Percentiles rank a stretch among this genome's conserved stretches.
phyloP scores from a whole-genome alignment of 2,113 vertebrate genomes.

The Lates calcarifer region DNA sequence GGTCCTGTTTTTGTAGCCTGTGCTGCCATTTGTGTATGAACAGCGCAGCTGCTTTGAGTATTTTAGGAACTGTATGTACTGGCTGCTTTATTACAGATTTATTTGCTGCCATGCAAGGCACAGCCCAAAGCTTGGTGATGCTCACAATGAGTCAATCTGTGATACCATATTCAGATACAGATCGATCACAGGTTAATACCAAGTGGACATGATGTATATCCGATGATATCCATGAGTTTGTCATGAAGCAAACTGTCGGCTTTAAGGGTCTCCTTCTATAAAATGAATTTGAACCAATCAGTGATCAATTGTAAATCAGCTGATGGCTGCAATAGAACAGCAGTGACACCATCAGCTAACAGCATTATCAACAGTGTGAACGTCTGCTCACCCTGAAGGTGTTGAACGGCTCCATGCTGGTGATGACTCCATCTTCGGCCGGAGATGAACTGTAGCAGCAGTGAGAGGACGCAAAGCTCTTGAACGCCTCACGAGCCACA shows the following conservation, averaged over 20 bases:
- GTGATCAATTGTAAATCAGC: background rate
- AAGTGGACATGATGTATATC: background rate
- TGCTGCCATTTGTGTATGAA: no score
- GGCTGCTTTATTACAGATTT: background rate
- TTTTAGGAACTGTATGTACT: no score
- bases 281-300: background rate
- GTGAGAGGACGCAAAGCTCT: constrained; percentile 37
- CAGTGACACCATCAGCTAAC: background rate
- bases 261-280: no score
- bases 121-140: no score
- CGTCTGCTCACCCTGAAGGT: constrained; percentile 77
- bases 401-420: constrained; percentile 74
- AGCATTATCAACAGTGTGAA: background rate
- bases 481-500: constrained; percentile 56
- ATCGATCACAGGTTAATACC: background rate
- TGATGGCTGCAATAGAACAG: background rate
- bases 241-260: background rate
- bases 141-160: no score
- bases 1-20: no score
- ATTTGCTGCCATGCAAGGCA: background rate
- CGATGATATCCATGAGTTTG: no score
- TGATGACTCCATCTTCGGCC: constrained; percentile 73
- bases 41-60: no score
- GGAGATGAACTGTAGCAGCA: constrained; percentile 75
- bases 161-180: background rate